Conservation (phyloP, 2,888 invertebrate species). For the Strigamia maritima region DNA sequence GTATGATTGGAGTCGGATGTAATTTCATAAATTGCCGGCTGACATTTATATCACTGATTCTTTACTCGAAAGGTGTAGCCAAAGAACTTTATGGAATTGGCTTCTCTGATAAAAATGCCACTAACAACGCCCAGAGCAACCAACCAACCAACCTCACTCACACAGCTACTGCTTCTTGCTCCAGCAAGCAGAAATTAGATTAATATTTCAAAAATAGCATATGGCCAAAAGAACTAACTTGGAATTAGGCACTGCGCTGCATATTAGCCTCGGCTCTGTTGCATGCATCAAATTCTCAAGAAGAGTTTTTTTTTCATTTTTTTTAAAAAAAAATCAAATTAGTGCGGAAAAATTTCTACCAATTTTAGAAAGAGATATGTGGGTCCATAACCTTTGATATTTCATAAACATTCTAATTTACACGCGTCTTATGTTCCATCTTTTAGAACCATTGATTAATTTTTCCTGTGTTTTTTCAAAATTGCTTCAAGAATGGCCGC, state of each 20-base stretch:
- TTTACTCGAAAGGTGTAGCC: not conserved
- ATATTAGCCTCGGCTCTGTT: conserved; percentile 1
- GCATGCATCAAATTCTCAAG: not conserved
- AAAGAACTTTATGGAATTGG: conserved; percentile 9
- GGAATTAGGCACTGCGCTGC: conserved; percentile 11
- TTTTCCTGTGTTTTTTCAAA: too few relatives aligned
- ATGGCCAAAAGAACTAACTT: conserved; percentile 20
- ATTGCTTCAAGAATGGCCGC: too few relatives aligned
- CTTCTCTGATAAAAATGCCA: not conserved
- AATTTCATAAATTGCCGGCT: conserved; percentile 15
- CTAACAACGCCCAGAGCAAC: conserved; percentile 19
- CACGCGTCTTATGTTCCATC: too few relatives aligned
- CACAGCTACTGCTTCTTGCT: conserved; percentile 3
- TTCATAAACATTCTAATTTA: too few relatives aligned
- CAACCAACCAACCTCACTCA: not conserved
- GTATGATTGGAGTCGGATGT: not conserved
- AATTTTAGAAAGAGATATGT: too few relatives aligned
- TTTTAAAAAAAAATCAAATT: not conserved
- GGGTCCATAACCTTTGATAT: too few relatives aligned
- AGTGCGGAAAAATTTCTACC: not conserved
- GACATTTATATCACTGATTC: conserved; percentile 1
- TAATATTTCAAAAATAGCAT: conserved; percentile 28
- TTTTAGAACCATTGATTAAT: too few relatives aligned
- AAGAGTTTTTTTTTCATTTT: too few relatives aligned
- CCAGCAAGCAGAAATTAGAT: conserved; percentile 27